Base-by-base conservation (phyloP, 2,113 vertebrate species). In the Cettia cetti region DNA sequence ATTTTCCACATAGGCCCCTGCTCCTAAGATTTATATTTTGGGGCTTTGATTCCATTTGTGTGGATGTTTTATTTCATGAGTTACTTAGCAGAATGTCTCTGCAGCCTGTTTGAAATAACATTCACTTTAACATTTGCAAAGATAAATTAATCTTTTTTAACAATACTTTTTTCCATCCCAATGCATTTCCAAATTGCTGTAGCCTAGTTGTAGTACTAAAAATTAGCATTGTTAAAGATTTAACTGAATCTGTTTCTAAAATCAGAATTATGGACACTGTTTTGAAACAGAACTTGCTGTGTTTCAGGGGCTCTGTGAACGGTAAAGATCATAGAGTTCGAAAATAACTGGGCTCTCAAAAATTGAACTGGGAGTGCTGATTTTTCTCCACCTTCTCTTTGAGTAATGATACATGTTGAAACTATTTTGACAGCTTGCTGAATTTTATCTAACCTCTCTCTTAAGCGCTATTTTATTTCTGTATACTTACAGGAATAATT, bases 401-500 rank as follows among this genome's bases (percentile, higher is more conserved):
- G 26, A 44, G 20, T 24, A 71, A 35, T 1, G 4, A 27, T 47
- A 40, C 16, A 4, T 30, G 28, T 47, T 83, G n/a, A 78, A 59
- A 52, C 21, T 39, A 3, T 82, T 84, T 50, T 77, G n/a, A 35
- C 69, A 52, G 31, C 52, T n/a, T 45, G 35, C 19, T 86, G 49
- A 66, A 56, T 54, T 86, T 37, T 56, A 37, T 63, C 7, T n/a
- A 56, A 21, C 4, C 16, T 39, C 4, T 77, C 53, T 68, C 63
- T 52, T 37, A 77, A 12, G 44, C 70, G 65, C 15, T 93, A 2
- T 24, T 82, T 18, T n/a, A 33, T 64, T 60, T 87, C 42, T 89
- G 3, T 42, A 27, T 81, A 11, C 52, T 93, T 90, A 23, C 81
- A 99, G 99, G 99, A 86, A 96, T 97, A 90, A 97, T 99, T 89